These are phyloP conservation scores for Lasioglossum leucozonium DNA, from an alignment of 2,888 invertebrate species.

Conservation along the genomic window DNA sequence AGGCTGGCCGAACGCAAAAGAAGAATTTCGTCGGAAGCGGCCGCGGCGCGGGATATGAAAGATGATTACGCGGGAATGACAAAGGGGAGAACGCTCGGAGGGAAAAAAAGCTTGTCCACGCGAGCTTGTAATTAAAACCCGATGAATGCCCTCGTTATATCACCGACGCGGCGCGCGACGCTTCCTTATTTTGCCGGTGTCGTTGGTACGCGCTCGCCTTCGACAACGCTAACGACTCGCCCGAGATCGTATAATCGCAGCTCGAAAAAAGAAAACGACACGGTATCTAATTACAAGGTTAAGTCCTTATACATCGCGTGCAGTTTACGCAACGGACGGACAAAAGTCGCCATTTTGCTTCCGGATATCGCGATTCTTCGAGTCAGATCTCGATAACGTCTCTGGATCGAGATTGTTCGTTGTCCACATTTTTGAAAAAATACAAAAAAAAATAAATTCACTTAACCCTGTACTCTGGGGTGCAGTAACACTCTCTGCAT, in stretches of 20 bases:
- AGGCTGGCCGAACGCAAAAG: neutral
- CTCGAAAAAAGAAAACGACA: conserved; percentile 20
- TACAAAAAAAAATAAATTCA: too few relatives aligned
- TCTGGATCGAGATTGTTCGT: too few relatives aligned
- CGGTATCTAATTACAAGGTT: conserved; percentile 54
- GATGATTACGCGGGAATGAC: neutral
- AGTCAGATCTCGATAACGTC: too few relatives aligned
- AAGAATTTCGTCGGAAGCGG: neutral
- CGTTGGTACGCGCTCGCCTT: conserved; percentile 20
- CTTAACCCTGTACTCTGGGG: too few relatives aligned
- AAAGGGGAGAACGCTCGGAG: neutral
- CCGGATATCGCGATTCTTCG: neutral
- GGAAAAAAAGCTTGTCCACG: neutral
- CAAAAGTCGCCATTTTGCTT: conserved; percentile 15
- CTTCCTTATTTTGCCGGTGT: conserved; percentile 23
- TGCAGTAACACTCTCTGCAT: too few relatives aligned
- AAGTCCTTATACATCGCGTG: conserved; percentile 19
- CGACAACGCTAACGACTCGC: conserved; percentile 14
- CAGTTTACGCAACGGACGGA: conserved; percentile 25
- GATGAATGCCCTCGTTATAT: conserved; percentile 41
- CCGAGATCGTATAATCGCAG: conserved; percentile 35
- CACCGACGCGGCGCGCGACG: conserved; percentile 5
- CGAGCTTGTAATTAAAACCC: conserved; percentile 45
- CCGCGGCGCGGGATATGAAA: neutral
- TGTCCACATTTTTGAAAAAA: too few relatives aligned